These are phyloP conservation scores for Macropus fuliginosus DNA, from an alignment of 2,797 vertebrate species.

Conservation along the genomic window DNA sequence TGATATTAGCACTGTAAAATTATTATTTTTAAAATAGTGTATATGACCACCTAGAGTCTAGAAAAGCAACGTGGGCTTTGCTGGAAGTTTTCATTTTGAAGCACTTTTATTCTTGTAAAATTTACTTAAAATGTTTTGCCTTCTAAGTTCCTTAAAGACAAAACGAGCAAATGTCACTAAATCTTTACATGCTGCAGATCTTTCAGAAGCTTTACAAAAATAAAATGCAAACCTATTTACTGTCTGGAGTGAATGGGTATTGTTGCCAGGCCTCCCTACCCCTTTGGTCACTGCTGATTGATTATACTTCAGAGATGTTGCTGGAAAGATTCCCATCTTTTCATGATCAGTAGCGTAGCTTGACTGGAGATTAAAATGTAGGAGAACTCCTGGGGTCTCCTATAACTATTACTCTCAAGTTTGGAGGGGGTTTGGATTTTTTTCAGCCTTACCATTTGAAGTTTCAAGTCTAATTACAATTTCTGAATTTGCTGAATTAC, in stretches of 20 bases:
- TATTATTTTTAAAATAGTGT: background rate
- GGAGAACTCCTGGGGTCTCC: slow-evolving; percentile 2
- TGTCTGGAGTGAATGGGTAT: background rate
- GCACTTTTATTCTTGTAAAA: slow-evolving; percentile 14
- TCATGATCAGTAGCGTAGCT: background rate
- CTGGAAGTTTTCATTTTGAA: slow-evolving; percentile 52
- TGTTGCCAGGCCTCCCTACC: background rate
- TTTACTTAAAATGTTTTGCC: slow-evolving; percentile 11
- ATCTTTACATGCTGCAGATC: slow-evolving; percentile 29
- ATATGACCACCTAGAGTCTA: background rate
- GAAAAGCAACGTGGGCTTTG: slow-evolving; percentile 42
- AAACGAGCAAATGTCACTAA: slow-evolving; percentile 35
- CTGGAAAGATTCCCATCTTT: background rate
- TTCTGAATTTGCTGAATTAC: slow-evolving; percentile 34
- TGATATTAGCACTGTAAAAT: background rate
- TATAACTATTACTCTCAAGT: background rate
- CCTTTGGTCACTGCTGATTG: background rate
- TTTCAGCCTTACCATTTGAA: background rate
- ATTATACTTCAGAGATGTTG: slow-evolving; percentile 5
- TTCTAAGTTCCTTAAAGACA: slow-evolving; percentile 33
- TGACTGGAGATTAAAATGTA: background rate
- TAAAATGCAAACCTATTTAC: background rate
- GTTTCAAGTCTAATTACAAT: slow-evolving; percentile 59
- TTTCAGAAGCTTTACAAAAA: slow-evolving; percentile 57
- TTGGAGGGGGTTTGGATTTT: background rate